Percentiles rank a stretch among this genome's conserved stretches.
phyloP scores from a whole-genome alignment of 1,140 invertebrate species.

The Macrotrachela quadricornifera region DNA sequence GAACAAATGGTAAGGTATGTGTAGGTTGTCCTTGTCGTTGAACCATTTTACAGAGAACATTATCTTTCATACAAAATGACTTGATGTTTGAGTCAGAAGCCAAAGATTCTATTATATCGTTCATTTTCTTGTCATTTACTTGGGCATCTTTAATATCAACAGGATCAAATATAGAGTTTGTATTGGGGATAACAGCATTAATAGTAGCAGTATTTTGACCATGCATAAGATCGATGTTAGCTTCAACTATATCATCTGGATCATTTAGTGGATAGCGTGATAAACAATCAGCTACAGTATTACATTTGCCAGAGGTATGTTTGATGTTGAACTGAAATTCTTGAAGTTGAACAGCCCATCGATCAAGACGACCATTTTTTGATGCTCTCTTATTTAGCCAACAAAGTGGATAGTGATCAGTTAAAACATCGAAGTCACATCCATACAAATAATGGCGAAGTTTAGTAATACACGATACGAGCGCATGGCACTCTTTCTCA shows the following conservation, averaged over 20 bases:
- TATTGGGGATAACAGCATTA: too few species aligned
- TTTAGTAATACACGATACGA: conserved; percentile 12
- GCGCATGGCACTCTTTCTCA: conserved; percentile 13
- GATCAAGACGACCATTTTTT: conserved; percentile 11
- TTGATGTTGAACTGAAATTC: conserved; percentile 29
- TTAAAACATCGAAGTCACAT: conserved; percentile 2
- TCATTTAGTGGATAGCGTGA: neutral
- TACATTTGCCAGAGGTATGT: neutral
- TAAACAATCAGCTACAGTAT: neutral
- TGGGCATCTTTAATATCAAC: too few species aligned
- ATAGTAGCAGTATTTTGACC: too few species aligned
- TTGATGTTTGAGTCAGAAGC: too few species aligned
- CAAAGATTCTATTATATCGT: too few species aligned
- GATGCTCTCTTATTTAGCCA: neutral
- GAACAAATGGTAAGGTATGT: too few species aligned
- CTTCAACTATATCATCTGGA: neutral
- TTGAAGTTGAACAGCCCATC: conserved; percentile 34
- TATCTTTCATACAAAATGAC: too few species aligned
- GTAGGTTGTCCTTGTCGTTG: too few species aligned
- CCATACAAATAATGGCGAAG: conserved; percentile 15
- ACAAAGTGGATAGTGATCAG: neutral
- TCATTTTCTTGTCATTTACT: too few species aligned
- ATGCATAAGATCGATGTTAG: too few species aligned
- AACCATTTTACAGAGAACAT: too few species aligned
- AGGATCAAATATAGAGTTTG: too few species aligned